A percentile compares a stretch with the other conserved stretches of the same genome.
These are phyloP conservation scores for Pelodytes ibericus DNA, from an alignment of 2,797 vertebrate species.

Conservation along the genomic window DNA sequence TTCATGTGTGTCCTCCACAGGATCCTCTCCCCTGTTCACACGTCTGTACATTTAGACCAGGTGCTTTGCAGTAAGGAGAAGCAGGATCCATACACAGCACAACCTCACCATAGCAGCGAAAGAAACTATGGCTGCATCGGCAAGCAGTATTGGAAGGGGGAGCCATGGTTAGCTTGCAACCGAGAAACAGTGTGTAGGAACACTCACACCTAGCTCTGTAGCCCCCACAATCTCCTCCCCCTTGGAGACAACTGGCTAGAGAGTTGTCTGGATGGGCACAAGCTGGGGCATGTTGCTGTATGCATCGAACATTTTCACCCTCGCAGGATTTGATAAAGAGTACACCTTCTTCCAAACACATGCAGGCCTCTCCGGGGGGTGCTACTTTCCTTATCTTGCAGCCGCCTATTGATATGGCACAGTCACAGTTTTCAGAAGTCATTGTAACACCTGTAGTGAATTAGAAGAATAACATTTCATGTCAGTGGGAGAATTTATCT, in stretches of 20 bases:
- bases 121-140: background rate
- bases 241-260: constrained; percentile 1
- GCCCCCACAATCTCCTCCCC: background rate
- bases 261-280: background rate
- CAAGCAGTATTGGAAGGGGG: background rate
- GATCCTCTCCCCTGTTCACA: background rate
- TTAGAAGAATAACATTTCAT: too few relatives aligned
- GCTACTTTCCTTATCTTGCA: background rate
- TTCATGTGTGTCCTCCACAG: background rate
- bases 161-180: background rate
- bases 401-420: background rate
- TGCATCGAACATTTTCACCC: background rate
- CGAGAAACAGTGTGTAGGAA: background rate
- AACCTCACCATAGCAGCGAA: background rate
- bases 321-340: background rate
- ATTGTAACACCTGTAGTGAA: background rate
- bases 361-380: background rate
- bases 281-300: background rate
- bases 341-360: background rate
- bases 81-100: background rate
- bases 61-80: background rate
- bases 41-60: background rate
- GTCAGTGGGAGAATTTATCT: too few relatives aligned
- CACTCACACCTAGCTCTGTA: background rate
- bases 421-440: background rate